Evolutionary conservation across 92 coral and sea anemone genomes (phyloP), one percentile per base, ranked within the genome.

Genomic region (Palythoa heliodiscus): DNA sequence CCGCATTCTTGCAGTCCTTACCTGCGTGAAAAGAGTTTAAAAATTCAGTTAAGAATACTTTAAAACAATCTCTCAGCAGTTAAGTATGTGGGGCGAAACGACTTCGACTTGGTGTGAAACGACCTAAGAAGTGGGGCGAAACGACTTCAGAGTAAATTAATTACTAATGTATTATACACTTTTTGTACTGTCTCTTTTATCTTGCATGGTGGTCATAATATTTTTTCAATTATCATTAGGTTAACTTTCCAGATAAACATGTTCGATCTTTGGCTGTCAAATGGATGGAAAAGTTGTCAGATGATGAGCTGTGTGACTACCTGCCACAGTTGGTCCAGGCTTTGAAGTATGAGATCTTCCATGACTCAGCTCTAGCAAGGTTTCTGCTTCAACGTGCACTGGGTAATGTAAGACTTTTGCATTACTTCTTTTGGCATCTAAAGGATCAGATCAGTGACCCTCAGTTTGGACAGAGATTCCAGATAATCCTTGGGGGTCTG

Each of bases 301-400:
- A 97, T 85, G 99, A 95, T 73, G 99, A 97, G 79, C 90, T 97
- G 7, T 97, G 99, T 71, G 99, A 97, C 70, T 97, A 97, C 68
- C 92, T 97, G 19, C 99, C 99, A 13, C 99, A 97, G 83, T 91
- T 97, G 14, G 99, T 97, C 82, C 99, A 97, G 88, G 98, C 99
- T 20, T 82, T 97, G 70, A 97, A 97, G 89, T 97, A 93, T 76
- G 99, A 97, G 86, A 94, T 92, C 72, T 97, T 95, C 87, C 99
- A 94, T 77, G 95, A 97, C 84, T 97, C 99, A 3, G 90, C 99
- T 20, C 93, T 97, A 77, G 94, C 93, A 23, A 93, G 92, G 54
- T 97, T 97, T 60, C 95, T 97, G 12, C 82, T 97, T n/a, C 93
- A 93, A 48, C 92, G 99, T 25, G 95, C 99, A 57, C 95, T 97